Evolutionary conservation across 2,113 vertebrate genomes (phyloP).

Genomic region (Alaudala cheleensis): DNA sequence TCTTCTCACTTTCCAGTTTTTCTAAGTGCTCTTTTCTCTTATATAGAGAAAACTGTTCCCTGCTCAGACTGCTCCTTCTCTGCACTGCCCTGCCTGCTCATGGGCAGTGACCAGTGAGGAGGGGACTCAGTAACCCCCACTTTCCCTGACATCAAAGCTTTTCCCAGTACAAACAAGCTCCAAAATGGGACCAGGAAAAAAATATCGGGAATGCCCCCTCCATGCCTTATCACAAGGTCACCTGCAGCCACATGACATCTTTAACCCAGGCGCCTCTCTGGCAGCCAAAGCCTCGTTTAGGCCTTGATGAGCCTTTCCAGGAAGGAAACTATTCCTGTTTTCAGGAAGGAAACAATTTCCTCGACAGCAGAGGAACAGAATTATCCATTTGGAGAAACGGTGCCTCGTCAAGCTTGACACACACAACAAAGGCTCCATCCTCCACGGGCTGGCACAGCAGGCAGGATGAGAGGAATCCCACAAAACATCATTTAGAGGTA

Average conservation of each 20-base stretch:
- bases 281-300: background rate
- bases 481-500: conserved; percentile 21
- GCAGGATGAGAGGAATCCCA: background rate
- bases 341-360: conserved; percentile 21
- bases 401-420: conserved; percentile 22
- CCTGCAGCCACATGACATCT: background rate
- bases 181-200: background rate
- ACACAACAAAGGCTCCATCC: conserved; percentile 30
- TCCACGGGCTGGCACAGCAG: background rate
- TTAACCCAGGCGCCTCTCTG: background rate
- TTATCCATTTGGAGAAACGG: conserved; percentile 49
- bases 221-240: conserved; percentile 1
- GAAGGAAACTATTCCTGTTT: conserved; percentile 32
- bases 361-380: background rate
- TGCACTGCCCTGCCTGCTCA: background rate
- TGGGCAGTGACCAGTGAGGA: rapidly evolving
- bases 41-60: background rate
- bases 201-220: rapidly evolving
- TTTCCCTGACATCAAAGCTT: background rate
- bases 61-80: rapidly evolving
- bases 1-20: background rate
- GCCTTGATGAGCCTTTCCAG: conserved; percentile 50
- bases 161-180: background rate
- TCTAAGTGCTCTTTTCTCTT: background rate
- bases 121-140: background rate